These are phyloP conservation scores for Xestia c-nigrum DNA, from an alignment of 2,888 invertebrate genomes.

Conservation along the genomic window DNA sequence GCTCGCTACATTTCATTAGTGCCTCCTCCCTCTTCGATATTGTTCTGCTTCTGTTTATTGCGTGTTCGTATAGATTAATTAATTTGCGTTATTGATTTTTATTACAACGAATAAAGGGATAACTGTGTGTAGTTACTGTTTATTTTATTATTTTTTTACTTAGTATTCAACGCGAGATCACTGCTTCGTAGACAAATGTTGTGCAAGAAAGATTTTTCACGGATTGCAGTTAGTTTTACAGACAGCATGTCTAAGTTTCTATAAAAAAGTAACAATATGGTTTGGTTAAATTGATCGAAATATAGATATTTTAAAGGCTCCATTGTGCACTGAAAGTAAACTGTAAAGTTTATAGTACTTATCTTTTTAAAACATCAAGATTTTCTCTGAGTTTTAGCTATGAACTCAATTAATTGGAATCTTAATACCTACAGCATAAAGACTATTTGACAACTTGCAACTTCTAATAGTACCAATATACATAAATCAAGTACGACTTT, in stretches of 20 bases:
- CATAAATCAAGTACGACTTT: constrained; percentile 62
- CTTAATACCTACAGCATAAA: neutral
- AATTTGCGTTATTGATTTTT: constrained; percentile 82
- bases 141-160: constrained; percentile 45
- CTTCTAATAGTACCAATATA: constrained; percentile 8
- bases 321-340: neutral
- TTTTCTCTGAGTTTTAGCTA: neutral
- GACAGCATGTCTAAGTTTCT: neutral
- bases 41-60: constrained; percentile 81
- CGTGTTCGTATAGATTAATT: constrained; percentile 83
- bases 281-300: neutral
- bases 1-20: constrained; percentile 88
- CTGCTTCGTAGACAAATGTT: constrained; percentile 15
- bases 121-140: constrained; percentile 45
- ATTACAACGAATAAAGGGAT: constrained; percentile 68
- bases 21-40: constrained; percentile 78
- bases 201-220: constrained; percentile 7
- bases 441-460: constrained; percentile 9
- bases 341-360: neutral
- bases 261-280: neutral
- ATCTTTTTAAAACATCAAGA: neutral
- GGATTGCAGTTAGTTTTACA: neutral
- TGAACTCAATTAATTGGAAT: neutral
- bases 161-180: constrained; percentile 43
- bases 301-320: neutral